These are phyloP conservation scores for Eulemur mongoz DNA, from an alignment of 2,797 vertebrate genomes.

Conservation along the genomic window DNA sequence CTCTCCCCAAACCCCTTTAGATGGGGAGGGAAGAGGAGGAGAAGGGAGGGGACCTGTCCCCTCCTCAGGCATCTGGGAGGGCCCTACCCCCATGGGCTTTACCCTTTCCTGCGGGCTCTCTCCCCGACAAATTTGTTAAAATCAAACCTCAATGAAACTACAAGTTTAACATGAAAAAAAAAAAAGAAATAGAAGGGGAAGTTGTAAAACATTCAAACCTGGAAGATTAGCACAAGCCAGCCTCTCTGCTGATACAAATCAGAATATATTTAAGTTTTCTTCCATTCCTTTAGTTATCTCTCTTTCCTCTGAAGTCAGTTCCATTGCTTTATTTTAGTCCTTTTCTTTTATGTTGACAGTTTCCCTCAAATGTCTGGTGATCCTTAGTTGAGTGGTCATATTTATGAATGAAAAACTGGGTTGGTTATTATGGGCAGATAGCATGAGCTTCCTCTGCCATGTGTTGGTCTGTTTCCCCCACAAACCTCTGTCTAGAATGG, in stretches of 20 bases:
- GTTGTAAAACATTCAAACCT: background rate
- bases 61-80: constrained; percentile 74
- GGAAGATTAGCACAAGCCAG: background rate
- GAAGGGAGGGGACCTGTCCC: constrained; percentile 62
- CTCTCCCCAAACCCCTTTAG: constrained; percentile 69
- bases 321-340: constrained; percentile 2
- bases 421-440: background rate
- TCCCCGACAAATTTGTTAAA: no score
- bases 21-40: constrained; percentile 58
- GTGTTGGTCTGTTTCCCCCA: background rate
- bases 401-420: constrained; percentile 14
- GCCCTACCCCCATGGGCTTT: constrained; percentile 31
- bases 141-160: no score
- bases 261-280: constrained; percentile 28
- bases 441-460: constrained; percentile 16
- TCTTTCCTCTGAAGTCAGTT: constrained; percentile 46
- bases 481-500: background rate
- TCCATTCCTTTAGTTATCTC: constrained; percentile 6
- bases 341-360: constrained; percentile 11
- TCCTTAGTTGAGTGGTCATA: background rate
- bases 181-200: background rate
- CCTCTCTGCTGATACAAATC: background rate
- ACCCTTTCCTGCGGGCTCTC: background rate
- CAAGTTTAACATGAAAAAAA: no score
- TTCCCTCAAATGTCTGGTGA: constrained; percentile 8